Evolutionary conservation across 2,888 invertebrate genomes (phyloP), one percentile per base, ranked within the genome.

Genomic region (Calliopum simillimum): DNA sequence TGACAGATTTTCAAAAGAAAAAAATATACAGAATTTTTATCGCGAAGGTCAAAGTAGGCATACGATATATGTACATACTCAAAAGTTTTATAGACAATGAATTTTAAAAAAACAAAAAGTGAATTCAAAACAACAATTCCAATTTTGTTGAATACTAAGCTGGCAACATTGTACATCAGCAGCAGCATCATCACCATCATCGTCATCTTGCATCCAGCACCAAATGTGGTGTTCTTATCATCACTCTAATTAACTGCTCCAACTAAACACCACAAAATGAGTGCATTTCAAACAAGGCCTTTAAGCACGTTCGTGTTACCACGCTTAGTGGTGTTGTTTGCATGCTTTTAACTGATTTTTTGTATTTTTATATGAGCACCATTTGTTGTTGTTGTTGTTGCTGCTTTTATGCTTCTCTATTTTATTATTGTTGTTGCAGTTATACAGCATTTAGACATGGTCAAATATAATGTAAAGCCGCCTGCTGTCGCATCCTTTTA

Each of bases 231-330:
- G 41, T n/a, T 49, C 41, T 47, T 58, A 59, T 59, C 67, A 58
- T 59, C 67, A 67, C 58, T 67, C 67, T 67, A 67, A 67, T 67
- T 67, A 67, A 59, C 67, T 59, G 67, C 58, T 67, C 59, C 59
- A 58, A 49, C 67, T 67, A 41, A 67, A 67, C 67, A 67, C 58
- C 67, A 33, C 59, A 59, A 41, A 67, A 67, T 49, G 67, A 67
- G 67, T 67, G 67, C 67, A 67, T 67, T 67, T 49, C 67, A 67
- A 67, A 67, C 49, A 67, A 25, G 64, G 49, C 67, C 33, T 61
- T 46, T n/a, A 58, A 46, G 46, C 67, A 59, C 67, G 59, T 59
- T 33, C 33, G 33, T 33, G 33, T 33, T 33, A 33, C 33, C 33
- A 33, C 33, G 33, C 33, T 33, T 33, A 33, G 33, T 33, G 33